Conservation (phyloP, 2,888 invertebrate species). For the Limnephilus rhombicus region DNA sequence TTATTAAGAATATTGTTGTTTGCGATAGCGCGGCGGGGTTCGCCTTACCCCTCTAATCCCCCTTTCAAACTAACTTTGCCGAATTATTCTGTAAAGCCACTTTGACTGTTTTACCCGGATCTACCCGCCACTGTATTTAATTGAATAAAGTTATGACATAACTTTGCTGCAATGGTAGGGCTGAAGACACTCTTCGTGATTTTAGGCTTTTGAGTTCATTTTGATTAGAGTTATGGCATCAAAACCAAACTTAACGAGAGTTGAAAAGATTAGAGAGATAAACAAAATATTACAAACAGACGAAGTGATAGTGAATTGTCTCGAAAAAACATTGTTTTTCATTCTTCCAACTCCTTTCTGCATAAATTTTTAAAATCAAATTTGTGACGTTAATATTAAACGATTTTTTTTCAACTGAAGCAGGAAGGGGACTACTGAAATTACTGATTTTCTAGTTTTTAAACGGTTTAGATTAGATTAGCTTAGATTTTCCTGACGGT, state of each 20-base stretch:
- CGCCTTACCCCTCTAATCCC: slow-evolving; percentile 26
- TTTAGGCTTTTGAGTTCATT: neutral
- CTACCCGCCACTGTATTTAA: neutral
- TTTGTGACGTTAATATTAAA: too few relatives aligned
- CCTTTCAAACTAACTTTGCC: slow-evolving; percentile 16
- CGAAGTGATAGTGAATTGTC: neutral
- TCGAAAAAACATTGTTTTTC: too few relatives aligned
- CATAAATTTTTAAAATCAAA: too few relatives aligned
- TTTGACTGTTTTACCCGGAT: neutral
- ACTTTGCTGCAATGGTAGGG: neutral
- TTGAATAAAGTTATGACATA: slow-evolving; percentile 22
- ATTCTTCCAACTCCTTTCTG: too few relatives aligned
- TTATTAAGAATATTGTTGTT: slow-evolving; percentile 34
- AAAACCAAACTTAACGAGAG: neutral
- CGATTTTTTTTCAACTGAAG: too few relatives aligned
- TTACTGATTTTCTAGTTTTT: too few relatives aligned
- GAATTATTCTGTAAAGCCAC: slow-evolving; percentile 15
- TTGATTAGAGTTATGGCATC: neutral
- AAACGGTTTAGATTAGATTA: too few relatives aligned
- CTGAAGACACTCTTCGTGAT: neutral
- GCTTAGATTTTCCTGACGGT: too few relatives aligned
- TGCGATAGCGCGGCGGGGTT: slow-evolving; percentile 29
- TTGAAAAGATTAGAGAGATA: neutral
- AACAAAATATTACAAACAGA: neutral
- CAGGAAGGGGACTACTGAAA: too few relatives aligned